phyloP scores from a whole-genome alignment of 2,797 vertebrate genomes.

The Sebastes ruberrimus region DNA sequence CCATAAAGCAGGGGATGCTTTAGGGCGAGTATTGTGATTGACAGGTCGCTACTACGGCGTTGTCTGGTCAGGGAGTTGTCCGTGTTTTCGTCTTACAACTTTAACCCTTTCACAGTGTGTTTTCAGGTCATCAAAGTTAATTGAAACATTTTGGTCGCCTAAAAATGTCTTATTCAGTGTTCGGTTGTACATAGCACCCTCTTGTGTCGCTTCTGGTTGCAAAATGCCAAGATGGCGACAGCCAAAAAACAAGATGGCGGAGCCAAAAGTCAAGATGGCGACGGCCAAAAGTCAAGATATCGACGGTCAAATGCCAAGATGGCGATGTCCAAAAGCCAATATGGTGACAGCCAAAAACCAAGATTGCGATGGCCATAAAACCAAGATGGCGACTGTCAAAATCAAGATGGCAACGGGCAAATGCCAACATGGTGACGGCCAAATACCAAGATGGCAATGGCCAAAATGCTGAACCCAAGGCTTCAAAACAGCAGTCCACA shows the following conservation, averaged over 20 bases:
- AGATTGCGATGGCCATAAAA: no score
- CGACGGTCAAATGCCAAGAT: no score
- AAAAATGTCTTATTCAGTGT: neutral
- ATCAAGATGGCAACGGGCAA: no score
- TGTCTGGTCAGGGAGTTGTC: rapidly evolving
- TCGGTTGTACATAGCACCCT: neutral
- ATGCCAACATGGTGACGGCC: neutral
- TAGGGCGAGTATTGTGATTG: no score
- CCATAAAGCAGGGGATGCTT: no score
- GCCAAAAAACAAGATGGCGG: no score
- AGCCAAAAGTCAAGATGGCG: no score
- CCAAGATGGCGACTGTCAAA: no score
- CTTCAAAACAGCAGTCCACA: no score
- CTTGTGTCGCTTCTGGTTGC: neutral
- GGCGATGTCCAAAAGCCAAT: no score
- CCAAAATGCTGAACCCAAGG: neutral
- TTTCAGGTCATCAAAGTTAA: rapidly evolving
- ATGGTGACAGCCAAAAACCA: no score
- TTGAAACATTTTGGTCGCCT: rapidly evolving
- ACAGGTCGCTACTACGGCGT: rapidly evolving
- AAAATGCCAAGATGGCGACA: rapidly evolving
- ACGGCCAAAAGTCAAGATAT: rapidly evolving
- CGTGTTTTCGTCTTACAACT: no score
- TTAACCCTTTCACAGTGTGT: neutral
- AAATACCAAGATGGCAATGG: rapidly evolving